phyloP scores from a whole-genome alignment of 2,797 vertebrate genomes.

The Mus caroli region DNA sequence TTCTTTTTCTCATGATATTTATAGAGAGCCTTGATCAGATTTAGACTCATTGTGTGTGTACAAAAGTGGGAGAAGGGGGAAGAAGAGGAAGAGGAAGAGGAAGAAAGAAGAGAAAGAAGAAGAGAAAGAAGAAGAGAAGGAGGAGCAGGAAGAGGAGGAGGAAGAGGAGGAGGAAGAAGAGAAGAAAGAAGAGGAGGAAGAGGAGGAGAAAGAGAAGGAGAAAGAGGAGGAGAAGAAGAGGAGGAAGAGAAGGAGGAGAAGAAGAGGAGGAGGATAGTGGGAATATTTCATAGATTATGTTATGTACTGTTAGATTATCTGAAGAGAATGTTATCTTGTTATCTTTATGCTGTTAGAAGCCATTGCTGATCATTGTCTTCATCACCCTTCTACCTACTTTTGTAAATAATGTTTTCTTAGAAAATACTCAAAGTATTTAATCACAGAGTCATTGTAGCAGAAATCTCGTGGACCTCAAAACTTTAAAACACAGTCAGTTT shows the following conservation, averaged over 20 bases:
- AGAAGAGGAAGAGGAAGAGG: not conserved
- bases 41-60: not conserved
- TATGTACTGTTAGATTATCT: not conserved
- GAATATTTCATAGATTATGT: not conserved
- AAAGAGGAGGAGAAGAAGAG: no score
- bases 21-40: not conserved
- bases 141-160: no score
- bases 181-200: no score
- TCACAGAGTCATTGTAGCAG: not conserved
- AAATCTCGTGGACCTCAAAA: not conserved
- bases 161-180: fast-evolving
- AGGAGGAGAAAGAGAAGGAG: no score
- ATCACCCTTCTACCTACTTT: not conserved
- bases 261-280: not conserved
- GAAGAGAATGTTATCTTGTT: not conserved
- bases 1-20: not conserved
- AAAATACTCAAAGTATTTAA: not conserved
- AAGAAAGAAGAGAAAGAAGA: fast-evolving
- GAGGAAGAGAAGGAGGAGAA: no score
- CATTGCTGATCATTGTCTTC: not conserved
- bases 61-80: not conserved
- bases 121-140: not conserved
- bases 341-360: not conserved
- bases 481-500: not conserved
- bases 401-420: not conserved